Evolutionary conservation across 2,888 invertebrate genomes (phyloP).

Genomic region (Mechanitis mazaeus): DNA sequence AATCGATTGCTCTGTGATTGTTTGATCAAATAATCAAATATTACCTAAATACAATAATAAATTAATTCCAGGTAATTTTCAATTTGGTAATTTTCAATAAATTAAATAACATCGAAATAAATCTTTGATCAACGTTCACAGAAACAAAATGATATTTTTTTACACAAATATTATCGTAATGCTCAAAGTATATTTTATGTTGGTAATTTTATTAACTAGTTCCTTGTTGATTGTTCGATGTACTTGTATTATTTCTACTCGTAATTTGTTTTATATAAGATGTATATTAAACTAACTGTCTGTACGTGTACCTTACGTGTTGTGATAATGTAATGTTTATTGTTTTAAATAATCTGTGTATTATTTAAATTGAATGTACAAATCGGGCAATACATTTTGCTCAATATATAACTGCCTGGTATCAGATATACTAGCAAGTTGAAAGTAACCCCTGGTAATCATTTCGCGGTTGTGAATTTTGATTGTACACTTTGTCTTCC

Average conservation of each 20-base stretch:
- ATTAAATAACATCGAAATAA: slow-evolving; percentile 9
- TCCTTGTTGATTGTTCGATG: slow-evolving; percentile 61
- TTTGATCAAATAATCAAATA: slow-evolving; percentile 6
- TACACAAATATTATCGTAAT: slow-evolving; percentile 67
- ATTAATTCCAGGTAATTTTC: neutral
- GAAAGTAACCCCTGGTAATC: slow-evolving; percentile 21
- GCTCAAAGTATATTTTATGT: slow-evolving; percentile 73
- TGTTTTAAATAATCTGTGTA: slow-evolving; percentile 55
- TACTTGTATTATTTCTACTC: slow-evolving; percentile 53
- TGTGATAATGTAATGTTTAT: slow-evolving; percentile 67
- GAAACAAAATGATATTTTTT: slow-evolving; percentile 66
- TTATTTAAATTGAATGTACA: slow-evolving; percentile 54
- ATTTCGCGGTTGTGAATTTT: slow-evolving; percentile 66
- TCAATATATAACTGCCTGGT: slow-evolving; percentile 46
- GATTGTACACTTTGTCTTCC: slow-evolving; percentile 62
- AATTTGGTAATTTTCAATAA: slow-evolving; percentile 6
- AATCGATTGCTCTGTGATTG: slow-evolving; percentile 39
- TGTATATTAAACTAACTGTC: slow-evolving; percentile 42
- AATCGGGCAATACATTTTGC: slow-evolving; percentile 63
- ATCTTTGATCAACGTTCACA: slow-evolving; percentile 35
- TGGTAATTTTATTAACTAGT: slow-evolving; percentile 67
- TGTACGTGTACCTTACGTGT: slow-evolving; percentile 63
- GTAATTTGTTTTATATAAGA: slow-evolving; percentile 45
- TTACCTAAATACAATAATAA: neutral
- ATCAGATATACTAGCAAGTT: slow-evolving; percentile 25